A percentile compares a stretch with the other conserved stretches of the same genome.
phyloP scores from a whole-genome alignment of 2,113 vertebrate species.

The Odobenus rosmarus region DNA sequence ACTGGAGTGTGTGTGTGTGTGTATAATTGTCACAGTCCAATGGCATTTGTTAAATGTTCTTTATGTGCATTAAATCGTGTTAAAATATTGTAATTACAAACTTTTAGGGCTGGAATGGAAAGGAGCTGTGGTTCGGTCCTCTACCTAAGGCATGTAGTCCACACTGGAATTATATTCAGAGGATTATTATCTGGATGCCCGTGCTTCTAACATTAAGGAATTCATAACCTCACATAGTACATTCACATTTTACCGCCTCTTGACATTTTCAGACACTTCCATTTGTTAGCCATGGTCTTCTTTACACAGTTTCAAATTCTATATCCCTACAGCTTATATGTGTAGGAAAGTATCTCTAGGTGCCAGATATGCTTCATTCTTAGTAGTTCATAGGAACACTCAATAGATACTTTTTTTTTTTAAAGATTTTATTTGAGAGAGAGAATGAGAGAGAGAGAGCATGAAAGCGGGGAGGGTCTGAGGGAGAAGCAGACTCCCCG shows the following conservation, averaged over 20 bases:
- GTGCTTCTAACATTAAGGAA: background rate
- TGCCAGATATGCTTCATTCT: background rate
- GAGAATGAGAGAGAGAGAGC: too few relatives aligned
- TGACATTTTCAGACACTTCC: conserved; percentile 28
- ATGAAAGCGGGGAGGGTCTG: too few relatives aligned
- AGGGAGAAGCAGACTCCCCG: too few relatives aligned
- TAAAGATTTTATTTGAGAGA: too few relatives aligned
- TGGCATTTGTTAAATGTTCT: conserved; percentile 21
- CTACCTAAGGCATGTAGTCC: background rate
- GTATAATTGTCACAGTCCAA: background rate
- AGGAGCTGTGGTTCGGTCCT: background rate
- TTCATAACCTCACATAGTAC: background rate
- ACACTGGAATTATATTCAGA: background rate
- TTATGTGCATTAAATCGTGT: background rate
- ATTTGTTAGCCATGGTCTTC: background rate
- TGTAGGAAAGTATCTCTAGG: background rate
- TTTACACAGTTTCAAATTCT: background rate
- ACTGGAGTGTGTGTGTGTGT: background rate
- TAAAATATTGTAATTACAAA: background rate
- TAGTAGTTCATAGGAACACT: background rate
- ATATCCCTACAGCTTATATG: background rate
- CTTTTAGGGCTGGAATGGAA: background rate
- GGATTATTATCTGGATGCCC: background rate
- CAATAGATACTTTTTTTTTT: background rate
- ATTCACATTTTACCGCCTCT: background rate